These are phyloP conservation scores for Iphiclides podalirius DNA, from an alignment of 2,888 invertebrate species.

Conservation along the genomic window DNA sequence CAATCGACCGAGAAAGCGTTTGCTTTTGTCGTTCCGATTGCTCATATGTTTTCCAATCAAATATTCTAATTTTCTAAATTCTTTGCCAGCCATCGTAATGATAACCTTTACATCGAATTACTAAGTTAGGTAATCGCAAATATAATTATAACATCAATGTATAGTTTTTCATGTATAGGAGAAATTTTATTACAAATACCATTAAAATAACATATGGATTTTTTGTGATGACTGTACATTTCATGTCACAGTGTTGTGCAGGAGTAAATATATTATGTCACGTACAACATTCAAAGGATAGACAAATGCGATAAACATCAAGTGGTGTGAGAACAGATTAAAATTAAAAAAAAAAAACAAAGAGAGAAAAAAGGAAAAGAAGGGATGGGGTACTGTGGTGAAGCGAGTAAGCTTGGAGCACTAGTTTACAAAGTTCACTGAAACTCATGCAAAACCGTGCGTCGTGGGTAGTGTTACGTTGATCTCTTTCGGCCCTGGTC, in stretches of 20 bases:
- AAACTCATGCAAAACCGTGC: constrained; percentile 60
- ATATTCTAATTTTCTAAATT: too few relatives aligned
- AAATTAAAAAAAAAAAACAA: constrained; percentile 7
- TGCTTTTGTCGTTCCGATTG: too few relatives aligned
- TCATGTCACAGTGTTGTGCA: constrained; percentile 21
- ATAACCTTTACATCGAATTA: too few relatives aligned
- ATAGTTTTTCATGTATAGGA: too few relatives aligned
- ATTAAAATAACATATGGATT: too few relatives aligned
- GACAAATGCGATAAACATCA: constrained; percentile 3
- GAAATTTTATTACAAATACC: too few relatives aligned
- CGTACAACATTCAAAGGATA: not conserved
- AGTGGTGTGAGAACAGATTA: constrained; percentile 6
- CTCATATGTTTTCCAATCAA: too few relatives aligned
- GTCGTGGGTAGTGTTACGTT: constrained; percentile 54
- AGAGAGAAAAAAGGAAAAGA: constrained; percentile 14
- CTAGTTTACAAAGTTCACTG: constrained; percentile 27
- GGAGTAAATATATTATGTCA: not conserved
- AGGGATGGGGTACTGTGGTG: constrained; percentile 23
- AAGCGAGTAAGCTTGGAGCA: constrained; percentile 32
- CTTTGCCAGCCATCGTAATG: too few relatives aligned
- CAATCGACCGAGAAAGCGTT: too few relatives aligned
- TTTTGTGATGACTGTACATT: constrained; percentile 18
- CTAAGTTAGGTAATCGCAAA: too few relatives aligned
- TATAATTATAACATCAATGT: too few relatives aligned
- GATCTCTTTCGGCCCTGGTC: constrained; percentile 79